phyloP scores from a whole-genome alignment of 92 coral and sea anemone genomes.

The Isaurus tuberculatus region DNA sequence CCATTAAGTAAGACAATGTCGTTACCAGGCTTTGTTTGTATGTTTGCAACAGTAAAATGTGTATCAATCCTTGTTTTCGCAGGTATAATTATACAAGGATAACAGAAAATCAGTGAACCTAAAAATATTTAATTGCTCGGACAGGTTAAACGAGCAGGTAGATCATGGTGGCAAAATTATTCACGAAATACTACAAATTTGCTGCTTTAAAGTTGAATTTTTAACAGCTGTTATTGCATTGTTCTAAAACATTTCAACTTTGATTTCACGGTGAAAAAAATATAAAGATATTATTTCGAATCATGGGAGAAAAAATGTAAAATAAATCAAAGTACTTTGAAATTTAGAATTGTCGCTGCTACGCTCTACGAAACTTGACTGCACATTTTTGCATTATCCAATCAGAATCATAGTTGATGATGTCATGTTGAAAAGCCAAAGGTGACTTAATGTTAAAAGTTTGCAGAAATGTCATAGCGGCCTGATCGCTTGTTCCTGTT shows the following conservation, averaged over 20 bases:
- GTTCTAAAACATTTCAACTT: not conserved
- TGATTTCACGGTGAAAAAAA: not conserved
- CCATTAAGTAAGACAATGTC: not conserved
- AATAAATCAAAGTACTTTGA: not conserved
- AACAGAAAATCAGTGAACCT: conserved; percentile 24
- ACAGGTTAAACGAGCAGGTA: conserved; percentile 25
- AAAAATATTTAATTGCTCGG: conserved; percentile 29
- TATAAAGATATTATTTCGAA: not conserved
- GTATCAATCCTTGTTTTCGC: not conserved
- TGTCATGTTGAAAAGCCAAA: conserved; percentile 71
- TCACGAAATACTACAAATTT: conserved; percentile 12
- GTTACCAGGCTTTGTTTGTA: not conserved
- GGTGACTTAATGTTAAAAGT: conserved; percentile 89
- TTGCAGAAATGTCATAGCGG: conserved; percentile 86
- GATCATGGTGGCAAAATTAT: conserved; percentile 18
- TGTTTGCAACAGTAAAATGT: not conserved
- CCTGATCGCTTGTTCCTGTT: conserved; percentile 57
- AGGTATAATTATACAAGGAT: conserved; percentile 23
- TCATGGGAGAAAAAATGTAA: not conserved
- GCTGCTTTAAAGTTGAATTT: not conserved
- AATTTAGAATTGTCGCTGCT: not conserved
- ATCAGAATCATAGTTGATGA: conserved; percentile 85
- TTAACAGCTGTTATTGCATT: not conserved
- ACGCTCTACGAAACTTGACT: not conserved
- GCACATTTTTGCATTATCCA: conserved; percentile 55